Evolutionary conservation across 2,797 vertebrate species (phyloP), one percentile per base, ranked within the genome.

Genomic region (Falco berigora): DNA sequence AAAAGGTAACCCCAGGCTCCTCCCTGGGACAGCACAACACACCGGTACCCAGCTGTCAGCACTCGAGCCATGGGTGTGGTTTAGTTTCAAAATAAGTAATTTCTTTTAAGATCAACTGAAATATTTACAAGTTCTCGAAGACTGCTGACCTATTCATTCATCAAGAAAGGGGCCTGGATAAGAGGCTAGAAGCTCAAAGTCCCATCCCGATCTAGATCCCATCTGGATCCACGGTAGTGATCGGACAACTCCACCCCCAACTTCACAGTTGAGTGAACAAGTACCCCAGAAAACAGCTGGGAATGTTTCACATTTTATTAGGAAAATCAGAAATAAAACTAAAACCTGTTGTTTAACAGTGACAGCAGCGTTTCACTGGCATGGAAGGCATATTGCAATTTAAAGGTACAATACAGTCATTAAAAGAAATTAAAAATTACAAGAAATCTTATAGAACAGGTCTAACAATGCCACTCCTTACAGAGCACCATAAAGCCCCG

Each of bases 231-330:
- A 63, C 4, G 2, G 32, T 4, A 52, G 32, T 2, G 36, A 73
- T 5, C 3, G 0, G 6, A 16, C 14, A 27, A 22, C 52, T 42
- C 67, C 61, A 58, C 5, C 69, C 83, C 6, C 56, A 72, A 4
- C 42, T 63, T n/a, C 58, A 50, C 44, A 63, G 62, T 0, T 58
- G 19, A 91, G 53, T 3, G 1, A 72, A 75, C 42, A 83, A 88
- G 23, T 27, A 59, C 49, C 58, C n/a, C 87, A 72, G 36, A 44
- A 81, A 66, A 46, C 42, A 88, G 44, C 28, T 68, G 47, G 40
- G 63, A 87, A 36, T 4, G 3, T 73, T n/a, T 64, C 36, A 36
- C 8, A 6, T n/a, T 63, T 97, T 92, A 96, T 91, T 96, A 44
- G 56, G 59, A 82, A 86, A 66, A 81, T 14, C 66, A 66, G 34